Evolutionary conservation across 1,140 invertebrate genomes (phyloP).

Genomic region (Elymnias hypermnestra): DNA sequence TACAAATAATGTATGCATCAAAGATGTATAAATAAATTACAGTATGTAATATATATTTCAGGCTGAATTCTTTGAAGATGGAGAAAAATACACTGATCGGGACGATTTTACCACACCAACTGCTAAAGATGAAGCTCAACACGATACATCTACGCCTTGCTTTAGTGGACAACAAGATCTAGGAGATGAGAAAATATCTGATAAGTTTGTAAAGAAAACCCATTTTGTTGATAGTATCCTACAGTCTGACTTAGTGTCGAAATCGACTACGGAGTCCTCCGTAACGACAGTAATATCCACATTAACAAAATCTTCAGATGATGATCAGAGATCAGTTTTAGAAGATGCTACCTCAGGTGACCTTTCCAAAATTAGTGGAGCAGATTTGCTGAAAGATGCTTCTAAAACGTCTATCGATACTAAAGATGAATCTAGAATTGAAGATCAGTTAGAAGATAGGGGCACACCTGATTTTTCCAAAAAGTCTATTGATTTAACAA

Average conservation of each 20-base stretch:
- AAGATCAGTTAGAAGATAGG: conserved; percentile 55
- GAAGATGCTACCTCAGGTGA: conserved; percentile 66
- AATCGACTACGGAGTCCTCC: conserved; percentile 67
- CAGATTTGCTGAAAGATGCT: conserved; percentile 61
- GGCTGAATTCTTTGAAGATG: conserved; percentile 58
- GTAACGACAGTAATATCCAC: conserved; percentile 65
- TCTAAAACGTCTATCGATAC: conserved; percentile 62
- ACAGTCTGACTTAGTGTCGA: conserved; percentile 57
- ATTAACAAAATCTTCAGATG: conserved; percentile 65
- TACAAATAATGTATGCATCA: no score
- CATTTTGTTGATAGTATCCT: conserved; percentile 51
- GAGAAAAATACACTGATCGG: conserved; percentile 35
- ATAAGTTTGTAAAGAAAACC: conserved; percentile 44
- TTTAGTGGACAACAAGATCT: conserved; percentile 21
- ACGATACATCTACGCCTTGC: conserved; percentile 22
- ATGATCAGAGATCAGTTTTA: conserved; percentile 62
- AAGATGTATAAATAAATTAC: no score
- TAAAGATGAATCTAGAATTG: conserved; percentile 57
- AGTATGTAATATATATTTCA: conserved; percentile 28
- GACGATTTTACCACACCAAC: conserved; percentile 21
- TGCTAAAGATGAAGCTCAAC: conserved; percentile 18
- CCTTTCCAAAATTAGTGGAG: conserved; percentile 65
- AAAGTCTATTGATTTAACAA: conserved; percentile 64
- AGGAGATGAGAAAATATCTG: conserved; percentile 32
- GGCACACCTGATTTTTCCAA: conserved; percentile 65